Evolutionary conservation across 37 sponge, comb jelly and placozoan species (phyloP).

Genomic region (Sycon ciliatum): DNA sequence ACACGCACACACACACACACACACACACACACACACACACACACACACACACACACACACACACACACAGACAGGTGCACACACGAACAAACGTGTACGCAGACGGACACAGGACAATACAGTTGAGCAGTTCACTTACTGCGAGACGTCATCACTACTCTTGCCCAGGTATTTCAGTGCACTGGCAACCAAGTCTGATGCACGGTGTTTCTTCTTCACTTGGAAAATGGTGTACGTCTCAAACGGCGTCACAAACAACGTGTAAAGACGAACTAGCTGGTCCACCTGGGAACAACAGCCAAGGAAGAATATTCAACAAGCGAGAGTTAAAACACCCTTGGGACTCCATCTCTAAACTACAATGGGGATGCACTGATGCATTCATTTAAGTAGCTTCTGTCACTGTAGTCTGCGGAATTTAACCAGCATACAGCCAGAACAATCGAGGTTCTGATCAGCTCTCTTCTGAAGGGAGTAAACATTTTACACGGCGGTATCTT

Average conservation of each 20-base stretch:
- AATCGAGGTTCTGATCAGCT: too few species aligned
- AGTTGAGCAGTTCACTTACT: background rate
- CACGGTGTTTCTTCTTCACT: background rate
- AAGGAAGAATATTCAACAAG: too few species aligned
- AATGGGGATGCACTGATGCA: too few species aligned
- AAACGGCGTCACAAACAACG: constrained; percentile 46
- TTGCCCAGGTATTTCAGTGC: background rate
- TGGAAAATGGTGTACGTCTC: constrained; percentile 28
- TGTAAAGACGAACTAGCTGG: constrained; percentile 55
- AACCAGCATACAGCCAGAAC: too few species aligned
- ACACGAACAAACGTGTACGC: constrained; percentile 20
- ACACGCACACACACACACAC: constrained; percentile 6
- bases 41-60: too few species aligned
- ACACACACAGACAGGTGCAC: too few species aligned
- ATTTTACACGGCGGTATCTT: too few species aligned
- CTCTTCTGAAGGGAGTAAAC: too few species aligned
- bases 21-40: background rate
- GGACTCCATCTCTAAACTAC: too few species aligned
- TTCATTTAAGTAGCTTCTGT: too few species aligned
- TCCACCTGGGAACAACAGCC: constrained; percentile 40
- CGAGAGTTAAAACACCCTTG: too few species aligned
- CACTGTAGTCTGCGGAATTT: too few species aligned
- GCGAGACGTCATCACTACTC: background rate
- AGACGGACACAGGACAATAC: constrained; percentile 22
- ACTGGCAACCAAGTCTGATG: background rate